Evolutionary conservation across 1,140 invertebrate species (phyloP).

Genomic region (Parasteatoda tepidariorum): DNA sequence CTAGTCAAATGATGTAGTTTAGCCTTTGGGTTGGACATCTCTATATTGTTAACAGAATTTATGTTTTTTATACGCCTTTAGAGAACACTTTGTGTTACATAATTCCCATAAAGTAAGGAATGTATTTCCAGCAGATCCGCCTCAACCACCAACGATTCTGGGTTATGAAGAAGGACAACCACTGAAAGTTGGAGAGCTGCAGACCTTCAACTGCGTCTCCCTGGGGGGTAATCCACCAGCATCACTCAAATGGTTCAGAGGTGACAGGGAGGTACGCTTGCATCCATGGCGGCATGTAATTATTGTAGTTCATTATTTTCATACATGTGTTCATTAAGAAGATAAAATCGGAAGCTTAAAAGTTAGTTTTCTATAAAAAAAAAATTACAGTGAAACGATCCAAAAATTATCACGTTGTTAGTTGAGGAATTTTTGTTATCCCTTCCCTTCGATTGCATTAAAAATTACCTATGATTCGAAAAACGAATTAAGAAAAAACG

Average conservation of each 20-base stretch:
- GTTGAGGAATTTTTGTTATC: no score
- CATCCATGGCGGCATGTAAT: conserved; percentile 58
- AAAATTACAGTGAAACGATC: no score
- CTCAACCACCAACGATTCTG: conserved; percentile 68
- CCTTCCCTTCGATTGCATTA: no score
- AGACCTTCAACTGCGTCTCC: conserved; percentile 87
- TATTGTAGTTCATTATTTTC: conserved; percentile 11
- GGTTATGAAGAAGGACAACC: conserved; percentile 67
- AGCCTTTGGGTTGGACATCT: no score
- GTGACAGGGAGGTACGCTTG: conserved; percentile 62
- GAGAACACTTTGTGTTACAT: not conserved
- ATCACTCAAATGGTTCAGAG: conserved; percentile 90
- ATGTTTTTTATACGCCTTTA: no score
- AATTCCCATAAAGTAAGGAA: conserved; percentile 66
- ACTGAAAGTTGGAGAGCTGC: conserved; percentile 67
- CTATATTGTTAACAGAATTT: no score
- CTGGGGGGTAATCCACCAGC: conserved; percentile 94
- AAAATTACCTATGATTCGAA: no score
- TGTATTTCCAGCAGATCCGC: conserved; percentile 68
- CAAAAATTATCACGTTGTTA: no score
- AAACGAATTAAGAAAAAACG: no score
- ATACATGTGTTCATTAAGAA: not conserved
- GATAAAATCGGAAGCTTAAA: no score
- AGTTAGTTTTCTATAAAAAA: no score
- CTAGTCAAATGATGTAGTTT: no score